phyloP scores from a whole-genome alignment of 1,140 invertebrate species.

The Calephelis virginiensis region DNA sequence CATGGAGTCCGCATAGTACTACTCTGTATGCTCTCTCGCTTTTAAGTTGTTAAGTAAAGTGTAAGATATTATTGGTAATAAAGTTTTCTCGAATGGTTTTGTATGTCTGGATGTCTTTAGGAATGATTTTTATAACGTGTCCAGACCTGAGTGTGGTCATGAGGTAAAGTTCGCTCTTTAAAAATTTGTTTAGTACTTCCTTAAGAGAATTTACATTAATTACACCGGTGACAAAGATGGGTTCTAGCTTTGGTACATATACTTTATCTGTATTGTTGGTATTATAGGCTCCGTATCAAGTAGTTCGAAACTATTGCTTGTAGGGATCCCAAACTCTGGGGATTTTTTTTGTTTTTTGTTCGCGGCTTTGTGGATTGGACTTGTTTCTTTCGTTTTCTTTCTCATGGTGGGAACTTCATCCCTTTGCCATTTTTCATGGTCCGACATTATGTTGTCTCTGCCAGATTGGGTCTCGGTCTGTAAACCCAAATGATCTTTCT shows the following conservation, averaged over 20 bases:
- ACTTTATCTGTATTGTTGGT: no score
- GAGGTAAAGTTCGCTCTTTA: conserved; percentile 21
- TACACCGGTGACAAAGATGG: conserved; percentile 39
- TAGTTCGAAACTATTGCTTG: no score
- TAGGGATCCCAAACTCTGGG: no score
- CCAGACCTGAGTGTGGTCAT: conserved; percentile 36
- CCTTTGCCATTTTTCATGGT: no score
- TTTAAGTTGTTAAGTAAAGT: conserved; percentile 55
- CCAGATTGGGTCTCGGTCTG: no score
- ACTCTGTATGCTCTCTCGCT: conserved; percentile 48
- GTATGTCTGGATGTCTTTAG: conserved; percentile 29
- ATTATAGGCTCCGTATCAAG: no score
- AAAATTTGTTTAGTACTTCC: conserved; percentile 24
- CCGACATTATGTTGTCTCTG: no score
- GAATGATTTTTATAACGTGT: conserved; percentile 37
- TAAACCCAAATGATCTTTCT: no score
- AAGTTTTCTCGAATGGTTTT: conserved; percentile 34
- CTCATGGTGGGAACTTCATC: no score
- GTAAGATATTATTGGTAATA: conserved; percentile 34
- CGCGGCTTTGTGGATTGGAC: no score
- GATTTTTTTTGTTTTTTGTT: no score
- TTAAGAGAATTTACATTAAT: conserved; percentile 28
- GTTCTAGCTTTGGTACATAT: conserved; percentile 31
- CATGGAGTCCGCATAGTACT: conserved; percentile 46
- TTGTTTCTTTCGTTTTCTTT: no score